Evolutionary conservation across 2,888 invertebrate species (phyloP).

Genomic region (Cepaea hortensis): DNA sequence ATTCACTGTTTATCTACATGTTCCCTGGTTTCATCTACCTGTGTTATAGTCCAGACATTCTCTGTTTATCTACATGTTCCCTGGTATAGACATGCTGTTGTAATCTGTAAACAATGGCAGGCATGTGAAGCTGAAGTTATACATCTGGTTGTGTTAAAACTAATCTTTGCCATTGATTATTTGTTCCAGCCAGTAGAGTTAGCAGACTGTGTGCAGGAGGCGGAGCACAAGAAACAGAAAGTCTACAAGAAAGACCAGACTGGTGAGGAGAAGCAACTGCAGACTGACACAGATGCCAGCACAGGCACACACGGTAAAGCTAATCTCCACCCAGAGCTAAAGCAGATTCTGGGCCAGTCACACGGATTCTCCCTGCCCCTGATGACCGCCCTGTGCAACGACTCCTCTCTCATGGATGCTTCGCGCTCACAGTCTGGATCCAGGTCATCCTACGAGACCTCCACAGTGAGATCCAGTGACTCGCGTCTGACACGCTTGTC

Average conservation of each 20-base stretch:
- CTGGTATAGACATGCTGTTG: no score
- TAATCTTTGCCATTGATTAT: neutral
- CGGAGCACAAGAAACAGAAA: constrained; percentile 36
- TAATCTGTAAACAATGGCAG: no score
- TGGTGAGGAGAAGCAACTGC: constrained; percentile 12
- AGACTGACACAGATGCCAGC: neutral
- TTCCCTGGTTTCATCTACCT: no score
- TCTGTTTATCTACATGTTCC: no score
- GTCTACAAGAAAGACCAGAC: constrained; percentile 49
- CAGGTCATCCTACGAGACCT: constrained; percentile 62
- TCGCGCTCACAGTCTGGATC: constrained; percentile 53
- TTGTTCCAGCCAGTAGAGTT: constrained; percentile 13
- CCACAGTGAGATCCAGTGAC: constrained; percentile 65
- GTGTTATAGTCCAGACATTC: no score
- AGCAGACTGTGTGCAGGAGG: constrained; percentile 37
- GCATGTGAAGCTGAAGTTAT: neutral
- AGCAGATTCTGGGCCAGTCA: constrained; percentile 67
- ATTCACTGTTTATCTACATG: no score
- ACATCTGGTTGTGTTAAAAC: neutral
- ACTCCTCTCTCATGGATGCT: constrained; percentile 75
- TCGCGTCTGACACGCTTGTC: constrained; percentile 63
- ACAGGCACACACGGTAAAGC: constrained; percentile 53
- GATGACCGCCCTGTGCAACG: constrained; percentile 94
- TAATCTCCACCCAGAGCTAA: constrained; percentile 69
- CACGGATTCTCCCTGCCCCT: constrained; percentile 82